A percentile compares a stretch with the other conserved stretches of the same genome.
These are phyloP conservation scores for human DNA, from an alignment of 2,113 vertebrate species.

Conservation along the genomic window DNA sequence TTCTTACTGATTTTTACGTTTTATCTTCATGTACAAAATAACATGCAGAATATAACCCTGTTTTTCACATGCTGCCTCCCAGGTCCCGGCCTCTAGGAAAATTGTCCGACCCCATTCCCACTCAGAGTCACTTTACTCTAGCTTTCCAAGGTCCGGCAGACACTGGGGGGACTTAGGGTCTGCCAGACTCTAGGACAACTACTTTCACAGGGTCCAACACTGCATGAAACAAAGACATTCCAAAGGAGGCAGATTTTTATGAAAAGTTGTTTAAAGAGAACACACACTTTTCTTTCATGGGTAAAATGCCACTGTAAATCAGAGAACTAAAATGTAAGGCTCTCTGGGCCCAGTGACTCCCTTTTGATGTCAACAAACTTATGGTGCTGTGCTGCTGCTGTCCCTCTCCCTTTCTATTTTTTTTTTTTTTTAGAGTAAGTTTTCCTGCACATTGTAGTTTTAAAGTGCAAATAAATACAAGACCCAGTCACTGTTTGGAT, in stretches of 20 bases:
- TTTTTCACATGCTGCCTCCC: background rate
- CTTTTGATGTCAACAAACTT: background rate
- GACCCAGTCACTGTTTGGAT: conserved; percentile 67
- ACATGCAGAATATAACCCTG: background rate
- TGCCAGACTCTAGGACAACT: background rate
- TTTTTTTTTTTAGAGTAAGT: conserved; percentile 28
- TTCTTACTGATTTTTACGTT: background rate
- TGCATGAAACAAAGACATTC: background rate
- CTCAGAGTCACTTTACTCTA: background rate
- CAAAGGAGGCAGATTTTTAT: background rate
- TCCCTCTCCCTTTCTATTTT: background rate
- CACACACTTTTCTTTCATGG: conserved; percentile 17
- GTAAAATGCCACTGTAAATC: conserved; percentile 4
- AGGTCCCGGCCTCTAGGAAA: background rate
- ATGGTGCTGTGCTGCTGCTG: background rate
- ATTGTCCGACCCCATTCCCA: background rate
- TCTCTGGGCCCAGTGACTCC: background rate
- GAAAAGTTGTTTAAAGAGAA: conserved; percentile 19
- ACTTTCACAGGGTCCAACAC: background rate
- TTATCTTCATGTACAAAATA: background rate
- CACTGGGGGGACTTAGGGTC: background rate
- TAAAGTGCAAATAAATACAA: conserved; percentile 80
- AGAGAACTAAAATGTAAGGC: background rate
- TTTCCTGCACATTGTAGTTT: conserved; percentile 60
- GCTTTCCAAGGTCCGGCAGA: background rate